phyloP scores from a whole-genome alignment of 2,797 vertebrate genomes.

The Propithecus deckenii region DNA sequence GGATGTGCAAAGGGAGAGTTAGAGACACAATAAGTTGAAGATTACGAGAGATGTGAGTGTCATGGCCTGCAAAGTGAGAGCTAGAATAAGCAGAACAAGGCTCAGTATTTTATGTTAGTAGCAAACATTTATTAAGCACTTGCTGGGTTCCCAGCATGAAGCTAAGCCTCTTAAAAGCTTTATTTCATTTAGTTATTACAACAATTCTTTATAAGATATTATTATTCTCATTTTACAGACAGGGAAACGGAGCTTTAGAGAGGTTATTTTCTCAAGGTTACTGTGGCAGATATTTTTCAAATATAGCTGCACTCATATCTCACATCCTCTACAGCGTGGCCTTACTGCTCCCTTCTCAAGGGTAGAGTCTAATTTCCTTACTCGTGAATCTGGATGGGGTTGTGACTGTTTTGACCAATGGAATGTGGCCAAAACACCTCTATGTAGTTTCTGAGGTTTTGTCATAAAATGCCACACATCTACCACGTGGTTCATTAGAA shows the following conservation, averaged over 20 bases:
- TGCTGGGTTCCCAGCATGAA: neutral
- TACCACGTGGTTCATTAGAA: neutral
- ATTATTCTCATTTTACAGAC: neutral
- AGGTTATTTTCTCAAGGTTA: neutral
- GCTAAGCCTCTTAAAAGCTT: neutral
- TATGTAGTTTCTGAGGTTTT: neutral
- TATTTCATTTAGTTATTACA: neutral
- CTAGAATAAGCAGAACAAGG: neutral
- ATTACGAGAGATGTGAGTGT: neutral
- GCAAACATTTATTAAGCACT: neutral
- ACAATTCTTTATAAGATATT: neutral
- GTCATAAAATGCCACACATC: neutral
- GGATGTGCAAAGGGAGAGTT: neutral
- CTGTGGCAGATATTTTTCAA: neutral
- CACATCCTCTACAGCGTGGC: neutral
- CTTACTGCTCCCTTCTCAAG: neutral
- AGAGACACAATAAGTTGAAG: neutral
- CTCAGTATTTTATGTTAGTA: neutral
- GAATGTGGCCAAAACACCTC: neutral
- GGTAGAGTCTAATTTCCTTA: neutral
- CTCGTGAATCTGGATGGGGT: neutral
- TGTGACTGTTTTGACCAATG: neutral
- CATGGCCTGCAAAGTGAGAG: neutral
- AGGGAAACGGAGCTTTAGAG: neutral
- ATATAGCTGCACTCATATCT: neutral